Percentiles rank a stretch among this genome's conserved stretches.
Conservation (phyloP, 2,888 invertebrate species). For the Enchytraeus crypticus region DNA sequence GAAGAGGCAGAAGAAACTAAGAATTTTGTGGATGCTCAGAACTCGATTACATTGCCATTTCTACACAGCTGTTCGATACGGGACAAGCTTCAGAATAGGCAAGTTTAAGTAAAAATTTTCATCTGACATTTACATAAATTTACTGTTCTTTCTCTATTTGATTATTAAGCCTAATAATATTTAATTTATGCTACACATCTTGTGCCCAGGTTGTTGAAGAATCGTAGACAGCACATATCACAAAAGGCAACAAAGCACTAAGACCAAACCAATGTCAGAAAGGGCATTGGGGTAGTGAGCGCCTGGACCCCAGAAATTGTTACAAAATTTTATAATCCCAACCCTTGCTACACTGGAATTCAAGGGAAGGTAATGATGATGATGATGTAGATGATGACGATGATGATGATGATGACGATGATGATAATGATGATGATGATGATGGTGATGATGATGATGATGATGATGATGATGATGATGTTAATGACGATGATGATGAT, state of each 20-base stretch:
- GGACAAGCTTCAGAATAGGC: slow-evolving; percentile 61
- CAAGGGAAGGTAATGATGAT: too few relatives aligned
- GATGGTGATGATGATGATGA: slow-evolving; percentile 6
- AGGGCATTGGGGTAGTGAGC: too few relatives aligned
- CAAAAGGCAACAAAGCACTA: too few relatives aligned
- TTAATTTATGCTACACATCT: not conserved
- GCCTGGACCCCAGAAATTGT: too few relatives aligned
- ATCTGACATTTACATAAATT: not conserved
- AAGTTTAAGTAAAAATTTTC: too few relatives aligned
- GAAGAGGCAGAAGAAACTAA: slow-evolving; percentile 85
- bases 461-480: not conserved
- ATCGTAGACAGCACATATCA: too few relatives aligned
- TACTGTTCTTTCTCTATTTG: not conserved
- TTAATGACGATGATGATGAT: not conserved
- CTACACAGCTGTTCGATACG: slow-evolving; percentile 67
- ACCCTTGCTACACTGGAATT: too few relatives aligned
- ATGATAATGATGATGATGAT: slow-evolving; percentile 9
- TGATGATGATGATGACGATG: slow-evolving; percentile 9
- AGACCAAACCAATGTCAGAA: too few relatives aligned
- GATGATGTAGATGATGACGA: slow-evolving; percentile 6
- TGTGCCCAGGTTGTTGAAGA: too few relatives aligned
- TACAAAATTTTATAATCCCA: too few relatives aligned
- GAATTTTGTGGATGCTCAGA: slow-evolving; percentile 79
- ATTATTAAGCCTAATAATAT: not conserved
- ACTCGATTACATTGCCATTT: slow-evolving; percentile 76